Percentiles rank a stretch among this genome's conserved stretches.
These are phyloP conservation scores for Chiridota heheva DNA, from an alignment of 35 echinoderm and acorn worm species.

Conservation along the genomic window DNA sequence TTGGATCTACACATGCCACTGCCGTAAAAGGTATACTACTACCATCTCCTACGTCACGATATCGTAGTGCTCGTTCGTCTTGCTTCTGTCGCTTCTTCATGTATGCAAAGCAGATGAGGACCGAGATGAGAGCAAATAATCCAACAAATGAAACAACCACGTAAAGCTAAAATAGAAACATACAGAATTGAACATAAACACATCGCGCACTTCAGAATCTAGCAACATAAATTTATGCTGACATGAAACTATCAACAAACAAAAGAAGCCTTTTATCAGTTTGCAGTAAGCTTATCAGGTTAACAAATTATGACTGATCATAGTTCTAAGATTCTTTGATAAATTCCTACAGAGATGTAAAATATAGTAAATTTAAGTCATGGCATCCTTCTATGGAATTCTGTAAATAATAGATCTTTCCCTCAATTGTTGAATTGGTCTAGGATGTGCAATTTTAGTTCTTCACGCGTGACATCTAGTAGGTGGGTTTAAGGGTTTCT, in stretches of 20 bases:
- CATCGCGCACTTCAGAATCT: not conserved
- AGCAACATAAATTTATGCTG: not conserved
- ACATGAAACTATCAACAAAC: not conserved
- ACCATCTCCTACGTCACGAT: constrained; percentile 56
- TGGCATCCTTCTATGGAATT: too few species aligned
- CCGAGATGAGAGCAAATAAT: too few species aligned
- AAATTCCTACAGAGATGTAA: too few species aligned
- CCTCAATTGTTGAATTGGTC: too few species aligned
- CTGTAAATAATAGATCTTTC: too few species aligned
- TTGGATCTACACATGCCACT: constrained; percentile 62
- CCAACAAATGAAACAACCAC: constrained; percentile 3
- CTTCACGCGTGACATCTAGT: too few species aligned
- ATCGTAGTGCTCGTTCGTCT: constrained; percentile 41
- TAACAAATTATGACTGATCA: too few species aligned
- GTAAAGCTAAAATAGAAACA: constrained; percentile 27
- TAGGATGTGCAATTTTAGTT: too few species aligned
- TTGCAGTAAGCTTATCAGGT: constrained; percentile 5
- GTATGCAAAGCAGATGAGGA: constrained; percentile 4
- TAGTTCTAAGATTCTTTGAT: too few species aligned
- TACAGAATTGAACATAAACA: not conserved
- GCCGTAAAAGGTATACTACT: constrained; percentile 48
- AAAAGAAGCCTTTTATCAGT: not conserved
- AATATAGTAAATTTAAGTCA: too few species aligned
- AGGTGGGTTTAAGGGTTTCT: too few species aligned
- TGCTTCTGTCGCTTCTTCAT: constrained; percentile 42